Evolutionary conservation across 2,888 invertebrate species (phyloP).

Genomic region (Ectemnius continuus): DNA sequence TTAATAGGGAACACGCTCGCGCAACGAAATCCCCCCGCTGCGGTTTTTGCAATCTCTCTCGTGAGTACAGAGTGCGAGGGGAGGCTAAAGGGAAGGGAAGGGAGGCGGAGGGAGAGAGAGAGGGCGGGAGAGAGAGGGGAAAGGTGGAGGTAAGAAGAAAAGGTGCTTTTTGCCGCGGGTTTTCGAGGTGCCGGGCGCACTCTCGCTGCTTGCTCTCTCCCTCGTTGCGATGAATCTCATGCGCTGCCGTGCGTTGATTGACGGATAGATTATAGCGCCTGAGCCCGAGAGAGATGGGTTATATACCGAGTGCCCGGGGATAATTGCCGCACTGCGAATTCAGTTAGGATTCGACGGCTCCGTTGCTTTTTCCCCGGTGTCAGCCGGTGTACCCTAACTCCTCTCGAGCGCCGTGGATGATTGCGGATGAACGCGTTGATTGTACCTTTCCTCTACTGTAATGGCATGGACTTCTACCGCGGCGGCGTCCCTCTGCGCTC

Average conservation of each 20-base stretch:
- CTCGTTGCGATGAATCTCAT: constrained; percentile 25
- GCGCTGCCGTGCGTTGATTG: constrained; percentile 10
- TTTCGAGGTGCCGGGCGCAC: constrained; percentile 21
- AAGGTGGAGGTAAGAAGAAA: constrained; percentile 27
- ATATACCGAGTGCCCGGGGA: constrained; percentile 17
- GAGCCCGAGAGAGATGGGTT: no score
- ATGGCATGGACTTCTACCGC: no score
- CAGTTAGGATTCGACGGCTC: constrained; percentile 11
- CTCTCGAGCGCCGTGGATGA: no score
- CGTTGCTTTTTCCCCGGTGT: constrained; percentile 12
- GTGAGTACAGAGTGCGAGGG: constrained; percentile 3
- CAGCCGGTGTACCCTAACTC: no score
- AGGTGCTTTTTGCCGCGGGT: constrained; percentile 35
- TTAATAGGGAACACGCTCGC: constrained; percentile 66
- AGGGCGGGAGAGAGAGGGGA: constrained; percentile 25
- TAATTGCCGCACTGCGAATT: constrained; percentile 27
- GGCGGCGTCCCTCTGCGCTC: no score
- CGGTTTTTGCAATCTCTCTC: constrained; percentile 31
- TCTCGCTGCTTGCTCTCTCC: constrained; percentile 6
- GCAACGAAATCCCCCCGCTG: constrained; percentile 52
- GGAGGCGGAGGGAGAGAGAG: constrained; percentile 34
- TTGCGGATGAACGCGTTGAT: no score
- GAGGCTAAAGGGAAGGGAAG: not conserved
- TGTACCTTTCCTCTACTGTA: no score
- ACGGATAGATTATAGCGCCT: constrained; percentile 12